Conservation (phyloP, 2,113 vertebrate species). For the Prochilodus magdalenae region DNA sequence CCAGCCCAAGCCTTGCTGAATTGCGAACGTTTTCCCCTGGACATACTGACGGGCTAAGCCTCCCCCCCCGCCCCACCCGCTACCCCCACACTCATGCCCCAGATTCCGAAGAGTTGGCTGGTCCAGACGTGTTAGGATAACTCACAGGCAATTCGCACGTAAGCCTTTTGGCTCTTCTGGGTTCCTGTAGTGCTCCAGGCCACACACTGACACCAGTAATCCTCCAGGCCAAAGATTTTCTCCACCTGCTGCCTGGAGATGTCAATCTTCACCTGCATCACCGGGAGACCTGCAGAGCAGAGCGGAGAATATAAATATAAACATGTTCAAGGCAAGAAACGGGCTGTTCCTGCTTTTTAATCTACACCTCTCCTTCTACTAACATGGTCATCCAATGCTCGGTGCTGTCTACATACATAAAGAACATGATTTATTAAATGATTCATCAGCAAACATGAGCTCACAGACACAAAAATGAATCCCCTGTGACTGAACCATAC, state of each 20-base stretch:
- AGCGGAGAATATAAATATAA: conserved; percentile 50
- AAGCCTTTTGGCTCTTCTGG: conserved; percentile 98
- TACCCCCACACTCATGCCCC: neutral
- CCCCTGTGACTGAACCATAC: too few species aligned
- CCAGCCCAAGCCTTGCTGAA: neutral
- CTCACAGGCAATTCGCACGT: conserved; percentile 96
- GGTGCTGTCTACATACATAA: too few species aligned
- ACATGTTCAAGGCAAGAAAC: neutral
- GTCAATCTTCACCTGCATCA: conserved; percentile 95
- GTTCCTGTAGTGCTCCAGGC: conserved; percentile 98
- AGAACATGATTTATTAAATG: too few species aligned
- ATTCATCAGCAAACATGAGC: too few species aligned
- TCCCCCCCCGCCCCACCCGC: too few species aligned
- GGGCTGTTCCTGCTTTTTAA: neutral
- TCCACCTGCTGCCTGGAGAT: conserved; percentile 98
- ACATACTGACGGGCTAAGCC: neutral
- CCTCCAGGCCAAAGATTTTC: conserved; percentile 95
- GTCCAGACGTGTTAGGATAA: conserved; percentile 48
- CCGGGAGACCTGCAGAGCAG: conserved; percentile 82
- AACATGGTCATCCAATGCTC: too few species aligned
- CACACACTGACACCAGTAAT: conserved; percentile 99
- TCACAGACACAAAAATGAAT: too few species aligned
- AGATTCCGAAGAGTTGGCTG: conserved; percentile 11
- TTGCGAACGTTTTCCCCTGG: neutral
- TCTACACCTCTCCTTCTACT: neutral